A percentile compares a stretch with the other conserved stretches of the same genome.
Conservation (phyloP, 1,140 invertebrate species). For the Chrysoperla carnea region DNA sequence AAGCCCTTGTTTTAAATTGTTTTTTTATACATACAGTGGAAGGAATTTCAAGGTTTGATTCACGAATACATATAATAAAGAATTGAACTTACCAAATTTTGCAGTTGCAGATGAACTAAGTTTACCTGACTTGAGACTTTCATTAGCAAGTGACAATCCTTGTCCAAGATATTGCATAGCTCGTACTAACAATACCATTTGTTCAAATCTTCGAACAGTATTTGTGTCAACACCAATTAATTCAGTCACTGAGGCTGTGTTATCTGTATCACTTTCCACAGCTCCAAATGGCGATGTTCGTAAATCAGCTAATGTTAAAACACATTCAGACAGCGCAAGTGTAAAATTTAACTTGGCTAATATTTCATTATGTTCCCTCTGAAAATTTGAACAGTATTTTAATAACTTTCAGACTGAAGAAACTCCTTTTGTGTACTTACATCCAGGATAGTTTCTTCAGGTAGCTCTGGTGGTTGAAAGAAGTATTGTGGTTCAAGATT, state of each 20-base stretch:
- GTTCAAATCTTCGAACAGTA: constrained; percentile 48
- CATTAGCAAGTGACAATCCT: constrained; percentile 75
- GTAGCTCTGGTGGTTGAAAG: constrained; percentile 58
- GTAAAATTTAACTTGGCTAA: constrained; percentile 88
- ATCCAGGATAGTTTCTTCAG: constrained; percentile 88
- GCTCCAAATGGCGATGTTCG: constrained; percentile 52
- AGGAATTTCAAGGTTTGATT: too few species aligned
- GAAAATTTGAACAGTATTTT: constrained; percentile 9
- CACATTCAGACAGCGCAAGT: constrained; percentile 74
- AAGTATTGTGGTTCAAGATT: not conserved
- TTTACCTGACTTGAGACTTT: constrained; percentile 64
- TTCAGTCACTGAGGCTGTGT: constrained; percentile 23
- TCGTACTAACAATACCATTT: constrained; percentile 74
- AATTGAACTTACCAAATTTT: constrained; percentile 48
- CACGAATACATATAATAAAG: not conserved
- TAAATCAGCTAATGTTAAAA: constrained; percentile 67
- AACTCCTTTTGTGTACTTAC: constrained; percentile 22
- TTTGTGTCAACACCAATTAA: constrained; percentile 25
- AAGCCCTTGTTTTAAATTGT: too few species aligned
- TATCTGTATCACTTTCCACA: constrained; percentile 26
- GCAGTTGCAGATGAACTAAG: constrained; percentile 82
- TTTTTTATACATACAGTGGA: too few species aligned
- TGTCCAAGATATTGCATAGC: constrained; percentile 85
- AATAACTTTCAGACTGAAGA: too few species aligned
- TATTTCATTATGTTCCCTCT: constrained; percentile 84